Evolutionary conservation across 1,140 invertebrate genomes (phyloP), one percentile per base, ranked within the genome.

Genomic region (Scaptodrosophila lebanonensis): DNA sequence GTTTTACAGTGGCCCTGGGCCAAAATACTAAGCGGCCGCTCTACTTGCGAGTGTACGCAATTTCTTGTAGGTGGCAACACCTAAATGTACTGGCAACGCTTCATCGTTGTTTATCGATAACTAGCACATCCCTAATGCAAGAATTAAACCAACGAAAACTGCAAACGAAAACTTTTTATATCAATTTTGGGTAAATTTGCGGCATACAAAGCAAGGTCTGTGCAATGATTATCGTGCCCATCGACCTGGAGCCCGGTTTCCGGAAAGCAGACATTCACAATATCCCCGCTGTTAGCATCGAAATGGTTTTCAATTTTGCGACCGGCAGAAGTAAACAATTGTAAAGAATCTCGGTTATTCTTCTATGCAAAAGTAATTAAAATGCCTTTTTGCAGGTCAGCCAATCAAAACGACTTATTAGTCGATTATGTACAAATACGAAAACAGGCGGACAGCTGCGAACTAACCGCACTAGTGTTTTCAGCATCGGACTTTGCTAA

Each of bases 351-450:
- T 42, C 9, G 2, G 16, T 42, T 9, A 32, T 22, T 45, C 27
- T 15, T 17, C 30, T 18, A 25, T 17, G 22, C 45, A 17, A 13
- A n/a, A 9, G 15, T 11, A 44, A 18, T 9, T 9, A 13, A 17
- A 0, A 13, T 15, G 7, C 22, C 6, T 25, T 1, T 1, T 22
- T 30, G 12, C 29, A 83, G 75, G 2, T 36, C 59, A 0, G 29
- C 66, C 6, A 56, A 73, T 18, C 61, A 66, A 17, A 50, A 38
- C 3, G 83, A 86, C 39, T 64, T 86, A 1, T 25, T 75, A 1
- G 56, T 79, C 3, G 84, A 86, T 18, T 86, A 73, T 38, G 83
- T 86, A 0, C 84, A 86, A 49, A 22, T 86, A 18, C 60, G 71
- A 1, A 36, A 64, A 0, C 47, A 72, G n/a, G 53, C 20, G 0